Evolutionary conservation across 2,797 vertebrate species (phyloP), one percentile per base, ranked within the genome.

Genomic region (Ciconia nigra): DNA sequence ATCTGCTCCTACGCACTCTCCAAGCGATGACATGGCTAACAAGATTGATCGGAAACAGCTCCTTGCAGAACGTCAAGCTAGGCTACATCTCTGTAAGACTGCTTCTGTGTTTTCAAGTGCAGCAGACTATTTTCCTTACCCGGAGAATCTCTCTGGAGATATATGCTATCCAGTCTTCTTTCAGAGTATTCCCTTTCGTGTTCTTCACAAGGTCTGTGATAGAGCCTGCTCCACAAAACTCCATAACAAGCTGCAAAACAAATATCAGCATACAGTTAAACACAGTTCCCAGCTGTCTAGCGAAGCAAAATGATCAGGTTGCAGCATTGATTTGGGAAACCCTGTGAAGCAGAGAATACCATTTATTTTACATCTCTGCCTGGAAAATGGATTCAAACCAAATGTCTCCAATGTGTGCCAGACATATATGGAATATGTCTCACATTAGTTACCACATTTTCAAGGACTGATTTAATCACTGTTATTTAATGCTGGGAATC

Each of bases 141-240:
- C 99, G 98, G 81, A 99, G 99, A 96, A 99, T 99, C 97, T 99
- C 99, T 94, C 99, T 97, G 97, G 99, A 99, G 98, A 99, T 99
- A 98, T 99, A 99, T 15, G 99, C 99, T 67, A 99, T 99, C 99
- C 99, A 99, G 98, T 99, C 99, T 98, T 99, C 99, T 97, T 99
- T 99, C 93, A 99, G 98, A 10, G 99, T 98, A 98, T 99, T 99
- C 61, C 99, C 99, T 98, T 99, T 99, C 15, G 99, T 99, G 98
- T 99, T 99, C 97, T 99, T 99, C 98, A 99, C 99, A 91, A 99
- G 98, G 96, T 99, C 99, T 62, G 99, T 99, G 98, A 99, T 99
- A 84, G 99, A 99, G 5, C 99, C 99, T 1, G 99, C 99, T 39
- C 99, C 99, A 96, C 99, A 99, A 97, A 99, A 99, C 98, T 99